phyloP scores from a whole-genome alignment of 2,888 invertebrate genomes.

The Diadegma fenestrale region DNA sequence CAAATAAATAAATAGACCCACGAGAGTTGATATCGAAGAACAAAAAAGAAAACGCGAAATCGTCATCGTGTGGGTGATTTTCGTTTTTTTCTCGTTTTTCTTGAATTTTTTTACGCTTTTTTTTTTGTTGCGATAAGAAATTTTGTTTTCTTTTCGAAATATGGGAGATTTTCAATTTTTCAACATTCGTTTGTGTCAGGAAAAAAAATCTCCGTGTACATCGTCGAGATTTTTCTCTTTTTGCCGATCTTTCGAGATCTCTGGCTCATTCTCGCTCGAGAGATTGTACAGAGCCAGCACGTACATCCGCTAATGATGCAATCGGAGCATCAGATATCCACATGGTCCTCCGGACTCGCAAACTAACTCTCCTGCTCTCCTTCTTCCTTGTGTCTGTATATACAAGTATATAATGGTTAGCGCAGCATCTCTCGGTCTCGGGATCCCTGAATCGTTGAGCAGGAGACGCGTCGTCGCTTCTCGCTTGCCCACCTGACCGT shows the following conservation, averaged over 20 bases:
- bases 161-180: constrained; percentile 1
- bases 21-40: background rate
- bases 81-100: background rate
- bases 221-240: background rate
- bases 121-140: background rate
- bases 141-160: background rate
- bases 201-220: constrained; percentile 51
- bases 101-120: background rate
- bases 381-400: constrained; percentile 8
- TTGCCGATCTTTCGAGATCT: constrained; percentile 13
- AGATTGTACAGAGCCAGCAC: constrained; percentile 65
- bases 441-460: constrained; percentile 39
- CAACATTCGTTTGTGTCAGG: background rate
- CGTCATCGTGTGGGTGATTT: background rate
- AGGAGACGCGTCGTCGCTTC: constrained; percentile 14
- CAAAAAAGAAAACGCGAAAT: background rate
- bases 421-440: constrained; percentile 30
- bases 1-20: background rate
- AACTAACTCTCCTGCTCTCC: constrained; percentile 69
- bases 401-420: constrained; percentile 42
- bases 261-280: constrained; percentile 22
- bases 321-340: constrained; percentile 78
- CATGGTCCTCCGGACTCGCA: constrained; percentile 58
- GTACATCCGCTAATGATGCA: constrained; percentile 80
- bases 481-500: constrained; percentile 72